These are phyloP conservation scores for Dasypus novemcinctus DNA, from an alignment of 2,113 vertebrate genomes.

Conservation along the genomic window DNA sequence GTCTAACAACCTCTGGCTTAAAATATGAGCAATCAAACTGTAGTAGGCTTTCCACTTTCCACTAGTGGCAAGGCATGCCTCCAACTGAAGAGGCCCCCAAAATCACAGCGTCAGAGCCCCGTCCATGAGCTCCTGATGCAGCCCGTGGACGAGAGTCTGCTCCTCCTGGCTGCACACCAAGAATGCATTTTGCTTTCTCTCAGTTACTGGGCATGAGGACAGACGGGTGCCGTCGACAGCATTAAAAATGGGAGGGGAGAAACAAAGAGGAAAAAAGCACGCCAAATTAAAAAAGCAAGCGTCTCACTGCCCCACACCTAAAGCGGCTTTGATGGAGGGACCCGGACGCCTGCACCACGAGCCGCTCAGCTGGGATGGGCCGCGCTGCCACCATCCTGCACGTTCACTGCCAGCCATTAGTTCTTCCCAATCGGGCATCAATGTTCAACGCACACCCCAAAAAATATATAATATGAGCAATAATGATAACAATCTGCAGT, in stretches of 20 bases:
- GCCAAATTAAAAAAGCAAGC: constrained; percentile 73
- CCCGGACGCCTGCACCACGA: background rate
- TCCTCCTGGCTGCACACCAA: constrained; percentile 75
- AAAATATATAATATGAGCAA: constrained; percentile 82
- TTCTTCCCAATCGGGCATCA: constrained; percentile 86
- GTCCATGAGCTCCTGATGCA: constrained; percentile 75
- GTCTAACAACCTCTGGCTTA: constrained; percentile 68
- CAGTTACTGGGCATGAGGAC: constrained; percentile 75
- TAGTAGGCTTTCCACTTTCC: constrained; percentile 57
- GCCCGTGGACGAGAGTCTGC: constrained; percentile 69
- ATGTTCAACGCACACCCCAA: constrained; percentile 78
- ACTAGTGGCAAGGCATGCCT: constrained; percentile 78
- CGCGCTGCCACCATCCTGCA: constrained; percentile 68
- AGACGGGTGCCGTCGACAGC: constrained; percentile 27
- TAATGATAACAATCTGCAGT: constrained; percentile 82
- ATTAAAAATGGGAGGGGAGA: constrained; percentile 12
- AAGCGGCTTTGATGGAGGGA: constrained; percentile 71
- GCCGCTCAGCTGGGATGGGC: constrained; percentile 69
- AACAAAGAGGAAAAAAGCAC: background rate
- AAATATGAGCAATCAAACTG: constrained; percentile 74
- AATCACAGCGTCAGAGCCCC: constrained; percentile 63
- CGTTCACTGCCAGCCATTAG: constrained; percentile 78
- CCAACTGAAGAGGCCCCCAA: constrained; percentile 75
- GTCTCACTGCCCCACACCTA: constrained; percentile 70
- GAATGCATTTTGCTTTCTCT: constrained; percentile 78